phyloP scores from a whole-genome alignment of 2,797 vertebrate genomes.

The Vultur gryphus region DNA sequence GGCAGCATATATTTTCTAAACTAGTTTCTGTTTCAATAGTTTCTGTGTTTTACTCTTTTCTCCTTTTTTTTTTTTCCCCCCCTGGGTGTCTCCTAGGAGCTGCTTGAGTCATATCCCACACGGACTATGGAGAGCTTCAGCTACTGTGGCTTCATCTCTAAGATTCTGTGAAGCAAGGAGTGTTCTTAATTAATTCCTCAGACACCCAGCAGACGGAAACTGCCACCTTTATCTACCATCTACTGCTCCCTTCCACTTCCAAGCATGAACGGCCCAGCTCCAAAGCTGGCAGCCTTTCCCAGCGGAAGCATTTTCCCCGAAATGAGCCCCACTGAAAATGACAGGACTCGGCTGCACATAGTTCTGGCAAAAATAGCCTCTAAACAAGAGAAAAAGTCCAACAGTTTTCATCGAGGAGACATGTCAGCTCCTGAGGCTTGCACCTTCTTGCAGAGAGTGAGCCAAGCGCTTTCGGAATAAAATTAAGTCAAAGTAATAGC shows the following conservation, averaged over 20 bases:
- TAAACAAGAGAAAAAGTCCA: neutral
- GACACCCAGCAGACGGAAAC: conserved; percentile 17
- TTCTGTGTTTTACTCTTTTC: neutral
- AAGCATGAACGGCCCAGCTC: neutral
- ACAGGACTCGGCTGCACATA: neutral
- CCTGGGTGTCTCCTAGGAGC: neutral
- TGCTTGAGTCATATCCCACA: neutral
- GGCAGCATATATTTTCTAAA: neutral
- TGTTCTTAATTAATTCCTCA: conserved; percentile 44
- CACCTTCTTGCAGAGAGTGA: neutral
- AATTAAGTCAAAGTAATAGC: neutral
- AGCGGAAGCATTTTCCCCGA: neutral
- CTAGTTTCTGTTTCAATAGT: neutral
- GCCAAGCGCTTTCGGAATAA: neutral
- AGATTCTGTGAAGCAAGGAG: neutral
- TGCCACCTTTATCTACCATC: conserved; percentile 14
- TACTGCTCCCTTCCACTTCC: neutral
- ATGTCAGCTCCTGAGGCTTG: neutral
- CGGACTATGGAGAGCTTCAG: neutral
- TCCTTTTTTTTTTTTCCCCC: neutral
- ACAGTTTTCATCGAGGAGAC: neutral
- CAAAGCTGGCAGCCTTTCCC: neutral
- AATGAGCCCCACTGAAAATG: neutral
- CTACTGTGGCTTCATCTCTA: neutral
- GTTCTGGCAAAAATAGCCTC: neutral